Evolutionary conservation across 2,797 vertebrate species (phyloP).

Genomic region (Lacerta bilineata): DNA sequence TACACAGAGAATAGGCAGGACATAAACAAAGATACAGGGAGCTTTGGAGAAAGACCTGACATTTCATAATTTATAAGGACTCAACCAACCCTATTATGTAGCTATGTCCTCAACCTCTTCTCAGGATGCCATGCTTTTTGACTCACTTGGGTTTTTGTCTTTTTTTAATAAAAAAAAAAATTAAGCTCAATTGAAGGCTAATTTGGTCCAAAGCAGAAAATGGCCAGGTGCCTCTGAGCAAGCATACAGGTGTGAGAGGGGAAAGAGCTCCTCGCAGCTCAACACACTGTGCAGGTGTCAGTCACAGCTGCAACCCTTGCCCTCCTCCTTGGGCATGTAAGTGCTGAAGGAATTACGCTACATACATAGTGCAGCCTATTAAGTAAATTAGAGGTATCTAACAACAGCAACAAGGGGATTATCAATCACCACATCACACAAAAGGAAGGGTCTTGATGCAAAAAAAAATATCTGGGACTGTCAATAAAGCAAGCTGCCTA

Average conservation of each 20-base stretch:
- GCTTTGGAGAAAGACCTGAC: neutral
- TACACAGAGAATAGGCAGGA: neutral
- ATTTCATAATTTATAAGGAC: constrained; percentile 1
- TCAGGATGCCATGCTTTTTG: neutral
- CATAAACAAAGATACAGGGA: constrained; percentile 14
- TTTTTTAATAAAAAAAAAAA: neutral
- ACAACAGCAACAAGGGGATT: constrained; percentile 60
- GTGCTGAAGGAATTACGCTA: constrained; percentile 61
- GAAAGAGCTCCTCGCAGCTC: constrained; percentile 8
- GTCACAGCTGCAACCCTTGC: constrained; percentile 21
- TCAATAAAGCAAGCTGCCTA: neutral
- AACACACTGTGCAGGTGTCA: neutral
- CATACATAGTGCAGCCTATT: constrained; percentile 65
- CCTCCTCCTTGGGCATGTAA: constrained; percentile 22
- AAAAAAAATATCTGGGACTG: neutral
- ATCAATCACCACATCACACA: constrained; percentile 59
- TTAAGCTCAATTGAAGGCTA: neutral
- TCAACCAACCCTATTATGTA: constrained; percentile 26
- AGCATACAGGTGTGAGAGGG: constrained; percentile 10
- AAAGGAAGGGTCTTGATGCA: constrained; percentile 17
- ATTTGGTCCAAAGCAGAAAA: neutral
- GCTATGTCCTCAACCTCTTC: accelerated
- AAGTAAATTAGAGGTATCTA: constrained; percentile 73
- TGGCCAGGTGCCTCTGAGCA: constrained; percentile 6
- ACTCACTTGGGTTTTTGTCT: neutral